Evolutionary conservation across 1,140 invertebrate species (phyloP), one percentile per base, ranked within the genome.

Genomic region (Aricia agestis): DNA sequence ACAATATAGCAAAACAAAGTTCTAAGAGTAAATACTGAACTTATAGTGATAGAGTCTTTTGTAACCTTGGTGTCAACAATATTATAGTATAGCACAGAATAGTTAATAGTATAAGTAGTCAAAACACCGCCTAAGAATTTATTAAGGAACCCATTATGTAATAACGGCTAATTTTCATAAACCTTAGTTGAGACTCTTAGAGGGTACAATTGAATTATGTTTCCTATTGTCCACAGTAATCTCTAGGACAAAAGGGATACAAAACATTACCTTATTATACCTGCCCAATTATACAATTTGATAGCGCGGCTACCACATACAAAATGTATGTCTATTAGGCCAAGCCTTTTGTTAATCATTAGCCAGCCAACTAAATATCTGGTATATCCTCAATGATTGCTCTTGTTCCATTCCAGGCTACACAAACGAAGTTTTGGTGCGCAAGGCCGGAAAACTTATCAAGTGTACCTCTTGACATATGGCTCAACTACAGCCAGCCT

Each of bases 371-470:
- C 25, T 25, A 25, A 25, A 25, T 25, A 25, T 25, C 9, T 63
- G 19, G 7, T 63, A 31, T 63, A 9, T 59, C 1, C 9, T 10
- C 3, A 63, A 4, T 25, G 1, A 6, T 63, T 63, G 18, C 59
- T 63, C 17, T 19, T 63, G 18, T 25, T 17, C 25, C 59, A 72
- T 89, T 90, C 71, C 90, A 95, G 91, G 93, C 93, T 69, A 93
- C 92, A 76, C 89, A 92, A 52, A 92, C 92, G 75, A 92, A 94
- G 13, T 94, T 93, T 76, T 95, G 94, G 94, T 95, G 95, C 79
- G 89, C 90, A 45, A 79, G 92, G 68, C 94, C 94, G 10, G 84
- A 83, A 13, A 88, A 93, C 72, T 89, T 94, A 9, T 85, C 89
- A 25, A 77, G 88, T n/a, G 76, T 94, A 9, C 81, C 91, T 2